Base-by-base conservation (phyloP, 2,113 vertebrate genomes). In the Oryzias curvinotus region DNA sequence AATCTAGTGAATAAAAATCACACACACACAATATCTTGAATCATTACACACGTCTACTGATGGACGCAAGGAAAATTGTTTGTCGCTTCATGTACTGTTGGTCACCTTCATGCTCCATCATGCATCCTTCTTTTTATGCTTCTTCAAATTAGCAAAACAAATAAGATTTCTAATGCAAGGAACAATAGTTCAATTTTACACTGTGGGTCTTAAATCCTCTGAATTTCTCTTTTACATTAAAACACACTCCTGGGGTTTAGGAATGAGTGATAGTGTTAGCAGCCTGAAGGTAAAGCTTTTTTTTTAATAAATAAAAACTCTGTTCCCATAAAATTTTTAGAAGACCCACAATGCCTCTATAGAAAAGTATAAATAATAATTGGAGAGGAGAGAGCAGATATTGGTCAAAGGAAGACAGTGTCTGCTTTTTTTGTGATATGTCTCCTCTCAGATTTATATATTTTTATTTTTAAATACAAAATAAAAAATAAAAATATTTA, bases 61-160 rank as follows among this genome's bases (percentile, higher is more conserved):
- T 23, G 65, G 62, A 59, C 52, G 58, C 55, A 59, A 62, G 30
- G 52, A 52, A 57, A 53, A 60, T 14, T 28, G 48, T 21, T 68
- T 26, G 19, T 14, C 14, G 16, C 6, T 18, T 49, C n/a, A 45
- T 23, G 41, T 16, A 19, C 25, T 44, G 48, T 28, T 56, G 46
- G 43, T 70, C 62, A 73, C 48, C 59, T 72, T 64, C 26, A 77
- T 67, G 73, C 56, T 66, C 67, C 43, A 47, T 48, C 26, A 3
- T 57, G 52, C 49, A 63, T 57, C 42, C 28, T 50, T 45, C 60
- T 68, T 26, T 30, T 62, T 52, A 53, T 66, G 41, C 62, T 55
- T 26, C 30, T 19, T 5, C 5, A 42, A 62, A 66, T 49, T 47
- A 70, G 49, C 43, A 14, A 59, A 78, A 69, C 36, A 50, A 74